Percentiles rank a stretch among this genome's conserved stretches.
Conservation (phyloP, 53 echinoderm and acorn worm species). For the Stichopus horrens region DNA sequence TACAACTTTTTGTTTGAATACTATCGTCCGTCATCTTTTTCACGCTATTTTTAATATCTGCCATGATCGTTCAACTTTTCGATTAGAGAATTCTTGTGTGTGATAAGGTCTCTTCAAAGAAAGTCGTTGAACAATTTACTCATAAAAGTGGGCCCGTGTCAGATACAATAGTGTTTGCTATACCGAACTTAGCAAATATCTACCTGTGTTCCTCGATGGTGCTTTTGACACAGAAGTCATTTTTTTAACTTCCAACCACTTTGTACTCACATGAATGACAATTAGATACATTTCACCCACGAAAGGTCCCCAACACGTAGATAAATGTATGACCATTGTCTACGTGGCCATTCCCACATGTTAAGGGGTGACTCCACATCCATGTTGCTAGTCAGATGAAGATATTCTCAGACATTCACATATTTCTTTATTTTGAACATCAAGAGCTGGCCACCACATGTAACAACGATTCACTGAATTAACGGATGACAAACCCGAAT, state of each 20-base stretch:
- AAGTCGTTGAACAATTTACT: slow-evolving; percentile 18
- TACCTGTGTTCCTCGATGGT: slow-evolving; percentile 5
- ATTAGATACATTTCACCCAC: slow-evolving; percentile 56
- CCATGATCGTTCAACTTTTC: slow-evolving; percentile 23
- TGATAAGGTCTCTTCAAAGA: slow-evolving; percentile 4
- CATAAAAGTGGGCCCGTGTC: slow-evolving; percentile 31
- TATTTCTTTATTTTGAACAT: not conserved
- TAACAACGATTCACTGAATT: not conserved
- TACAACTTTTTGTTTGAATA: not conserved
- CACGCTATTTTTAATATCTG: slow-evolving; percentile 28
- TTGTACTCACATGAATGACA: slow-evolving; percentile 44
- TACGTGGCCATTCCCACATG: slow-evolving; percentile 56
- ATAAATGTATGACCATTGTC: slow-evolving; percentile 54
- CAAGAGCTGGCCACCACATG: slow-evolving; percentile 15
- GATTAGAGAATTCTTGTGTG: slow-evolving; percentile 30
- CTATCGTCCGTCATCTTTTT: slow-evolving; percentile 32
- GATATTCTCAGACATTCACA: not conserved
- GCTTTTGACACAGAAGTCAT: not conserved
- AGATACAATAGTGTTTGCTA: slow-evolving; percentile 27
- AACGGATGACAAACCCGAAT: not conserved
- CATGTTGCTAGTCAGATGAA: not conserved
- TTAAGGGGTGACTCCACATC: slow-evolving; percentile 54
- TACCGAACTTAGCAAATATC: slow-evolving; percentile 21
- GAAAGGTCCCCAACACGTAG: slow-evolving; percentile 64
- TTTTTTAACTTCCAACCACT: not conserved